Percentiles rank a stretch among this genome's conserved stretches.
Evolutionary conservation across 2,888 invertebrate species (phyloP).

Genomic region (Microctonus aethiopoides): DNA sequence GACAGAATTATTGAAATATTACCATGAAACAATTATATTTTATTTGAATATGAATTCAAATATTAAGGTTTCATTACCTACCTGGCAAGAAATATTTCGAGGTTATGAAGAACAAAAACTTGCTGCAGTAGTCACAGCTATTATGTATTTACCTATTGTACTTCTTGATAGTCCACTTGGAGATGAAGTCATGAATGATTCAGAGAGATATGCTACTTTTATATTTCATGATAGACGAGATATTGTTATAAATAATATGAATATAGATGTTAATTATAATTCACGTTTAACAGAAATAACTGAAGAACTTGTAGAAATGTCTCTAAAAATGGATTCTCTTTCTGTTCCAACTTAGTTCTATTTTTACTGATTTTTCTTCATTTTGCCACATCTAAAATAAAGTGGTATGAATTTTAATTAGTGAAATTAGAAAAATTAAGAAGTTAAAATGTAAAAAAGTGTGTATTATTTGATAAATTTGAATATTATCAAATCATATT

Average conservation of each 20-base stretch:
- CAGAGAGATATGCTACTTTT: conserved; percentile 43
- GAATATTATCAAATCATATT: background rate
- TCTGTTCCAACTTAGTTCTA: conserved; percentile 45
- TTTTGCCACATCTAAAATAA: background rate
- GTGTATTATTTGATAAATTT: background rate
- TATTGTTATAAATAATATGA: conserved; percentile 48
- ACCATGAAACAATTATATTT: conserved; percentile 64
- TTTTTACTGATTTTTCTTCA: background rate
- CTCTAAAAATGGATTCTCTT: conserved; percentile 43
- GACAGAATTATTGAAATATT: conserved; percentile 69
- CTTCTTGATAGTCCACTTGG: conserved; percentile 50
- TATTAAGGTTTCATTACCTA: conserved; percentile 39
- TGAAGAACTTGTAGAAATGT: conserved; percentile 50
- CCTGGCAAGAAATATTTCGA: conserved; percentile 52
- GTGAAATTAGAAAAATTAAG: too few relatives aligned
- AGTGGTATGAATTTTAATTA: background rate
- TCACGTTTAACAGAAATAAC: conserved; percentile 50
- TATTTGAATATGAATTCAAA: conserved; percentile 38
- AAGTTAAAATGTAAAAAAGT: too few relatives aligned
- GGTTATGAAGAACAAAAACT: conserved; percentile 58
- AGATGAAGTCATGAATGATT: conserved; percentile 47
- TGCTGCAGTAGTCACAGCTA: conserved; percentile 52
- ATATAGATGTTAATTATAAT: conserved; percentile 47
- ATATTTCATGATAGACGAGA: conserved; percentile 48
- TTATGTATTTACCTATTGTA: conserved; percentile 54